Conservation (phyloP, 2,797 vertebrate species). For the Schizothorax lantsangensis region DNA sequence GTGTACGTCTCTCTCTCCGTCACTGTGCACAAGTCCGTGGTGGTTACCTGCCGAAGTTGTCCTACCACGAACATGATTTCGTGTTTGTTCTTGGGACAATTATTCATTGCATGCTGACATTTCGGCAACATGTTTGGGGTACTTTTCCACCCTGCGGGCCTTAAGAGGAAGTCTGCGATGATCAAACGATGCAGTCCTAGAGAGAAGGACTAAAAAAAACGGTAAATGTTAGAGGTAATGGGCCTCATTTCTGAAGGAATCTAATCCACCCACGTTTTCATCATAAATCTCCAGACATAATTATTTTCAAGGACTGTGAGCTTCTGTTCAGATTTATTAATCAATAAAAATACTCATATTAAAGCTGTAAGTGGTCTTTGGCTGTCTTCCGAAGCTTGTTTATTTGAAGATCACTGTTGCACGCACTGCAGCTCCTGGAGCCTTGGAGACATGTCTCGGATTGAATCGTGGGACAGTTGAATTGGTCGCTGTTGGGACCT, state of each 20-base stretch:
- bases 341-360: conserved; percentile 49
- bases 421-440: conserved; percentile 44
- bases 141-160: background rate
- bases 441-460: conserved; percentile 1
- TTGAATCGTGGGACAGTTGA: conserved; percentile 21
- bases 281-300: conserved; percentile 51
- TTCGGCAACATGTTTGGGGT: background rate
- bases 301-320: conserved; percentile 46
- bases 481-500: conserved; percentile 15
- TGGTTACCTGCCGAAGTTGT: conserved; percentile 9
- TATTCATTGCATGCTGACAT: conserved; percentile 38
- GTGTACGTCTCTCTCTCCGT: conserved; percentile 62
- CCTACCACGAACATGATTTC: background rate
- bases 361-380: conserved; percentile 47
- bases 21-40: background rate
- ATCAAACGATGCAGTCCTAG: background rate
- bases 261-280: conserved; percentile 33
- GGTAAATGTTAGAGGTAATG: conserved; percentile 19
- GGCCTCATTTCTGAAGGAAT: conserved; percentile 32
- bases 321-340: conserved; percentile 42
- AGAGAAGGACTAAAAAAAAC: background rate
- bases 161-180: background rate
- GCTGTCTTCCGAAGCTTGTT: conserved; percentile 50
- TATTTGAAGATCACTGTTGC: conserved; percentile 45
- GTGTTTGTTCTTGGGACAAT: conserved; percentile 29